Conservation (phyloP, 2,797 vertebrate species). For the Lerista edwardsae region DNA sequence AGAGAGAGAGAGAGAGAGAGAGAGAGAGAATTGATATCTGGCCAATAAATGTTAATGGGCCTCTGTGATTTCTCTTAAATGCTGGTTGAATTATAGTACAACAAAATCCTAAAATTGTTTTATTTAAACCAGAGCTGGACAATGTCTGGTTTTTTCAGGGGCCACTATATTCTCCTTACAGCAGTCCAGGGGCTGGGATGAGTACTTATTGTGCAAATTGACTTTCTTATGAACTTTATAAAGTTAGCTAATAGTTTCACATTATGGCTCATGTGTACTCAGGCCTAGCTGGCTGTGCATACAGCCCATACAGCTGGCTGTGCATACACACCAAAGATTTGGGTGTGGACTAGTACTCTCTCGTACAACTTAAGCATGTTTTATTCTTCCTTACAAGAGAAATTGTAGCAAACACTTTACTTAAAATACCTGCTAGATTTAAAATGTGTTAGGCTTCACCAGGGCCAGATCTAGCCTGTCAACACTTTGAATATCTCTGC, state of each 20-base stretch:
- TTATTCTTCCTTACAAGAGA: neutral
- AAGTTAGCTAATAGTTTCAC: neutral
- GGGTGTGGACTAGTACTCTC: neutral
- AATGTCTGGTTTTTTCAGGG: neutral
- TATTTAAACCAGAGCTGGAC: neutral
- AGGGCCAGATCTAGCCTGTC: neutral
- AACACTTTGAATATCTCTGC: neutral
- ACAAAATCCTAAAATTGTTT: neutral
- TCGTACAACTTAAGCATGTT: neutral
- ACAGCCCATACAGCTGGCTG: neutral
- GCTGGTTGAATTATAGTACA: neutral
- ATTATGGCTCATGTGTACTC: neutral
- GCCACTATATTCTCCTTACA: neutral
- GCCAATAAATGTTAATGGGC: neutral
- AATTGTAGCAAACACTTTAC: neutral
- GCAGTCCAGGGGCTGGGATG: neutral
- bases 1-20: too few relatives aligned
- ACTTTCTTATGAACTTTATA: neutral
- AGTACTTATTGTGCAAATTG: neutral
- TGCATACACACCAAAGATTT: neutral
- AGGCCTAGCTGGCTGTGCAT: neutral
- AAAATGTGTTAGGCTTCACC: neutral
- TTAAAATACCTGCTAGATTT: neutral
- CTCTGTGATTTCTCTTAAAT: neutral
- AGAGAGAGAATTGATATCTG: neutral